These are phyloP conservation scores for Glaucopsyche alexis DNA, from an alignment of 2,888 invertebrate species.

Conservation along the genomic window DNA sequence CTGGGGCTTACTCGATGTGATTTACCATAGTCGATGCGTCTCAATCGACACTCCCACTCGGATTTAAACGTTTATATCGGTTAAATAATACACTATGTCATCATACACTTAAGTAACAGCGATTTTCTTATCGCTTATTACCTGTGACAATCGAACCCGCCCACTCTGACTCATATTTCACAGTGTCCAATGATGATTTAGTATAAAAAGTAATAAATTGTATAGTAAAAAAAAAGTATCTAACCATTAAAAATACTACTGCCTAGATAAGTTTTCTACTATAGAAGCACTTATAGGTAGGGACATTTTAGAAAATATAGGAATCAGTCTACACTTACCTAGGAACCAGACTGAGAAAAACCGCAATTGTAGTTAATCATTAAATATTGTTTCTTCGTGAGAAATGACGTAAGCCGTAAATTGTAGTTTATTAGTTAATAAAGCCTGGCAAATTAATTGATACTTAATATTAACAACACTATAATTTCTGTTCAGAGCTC, in stretches of 20 bases:
- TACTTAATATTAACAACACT: slow-evolving; percentile 14
- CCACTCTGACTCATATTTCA: slow-evolving; percentile 15
- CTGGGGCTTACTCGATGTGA: slow-evolving; percentile 37
- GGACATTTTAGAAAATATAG: too few species aligned
- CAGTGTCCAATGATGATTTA: neutral
- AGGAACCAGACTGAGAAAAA: neutral
- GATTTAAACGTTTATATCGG: slow-evolving; percentile 25
- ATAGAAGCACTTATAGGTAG: too few species aligned
- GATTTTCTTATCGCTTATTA: slow-evolving; percentile 18
- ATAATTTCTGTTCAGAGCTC: slow-evolving; percentile 8
- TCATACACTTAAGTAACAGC: neutral
- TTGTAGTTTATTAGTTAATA: slow-evolving; percentile 14
- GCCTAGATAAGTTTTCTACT: neutral
- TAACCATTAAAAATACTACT: neutral
- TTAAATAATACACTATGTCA: slow-evolving; percentile 1
- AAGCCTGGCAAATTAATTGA: slow-evolving; percentile 14
- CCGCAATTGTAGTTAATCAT: neutral
- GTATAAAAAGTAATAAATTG: neutral
- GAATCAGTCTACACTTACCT: neutral
- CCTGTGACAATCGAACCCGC: neutral
- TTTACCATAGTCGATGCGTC: slow-evolving; percentile 45
- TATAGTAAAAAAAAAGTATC: neutral
- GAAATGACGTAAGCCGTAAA: slow-evolving; percentile 10
- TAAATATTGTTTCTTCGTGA: neutral
- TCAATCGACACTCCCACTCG: slow-evolving; percentile 30